Evolutionary conservation across 2,888 invertebrate species (phyloP), one percentile per base, ranked within the genome.

Genomic region (Matsumyia berberina): DNA sequence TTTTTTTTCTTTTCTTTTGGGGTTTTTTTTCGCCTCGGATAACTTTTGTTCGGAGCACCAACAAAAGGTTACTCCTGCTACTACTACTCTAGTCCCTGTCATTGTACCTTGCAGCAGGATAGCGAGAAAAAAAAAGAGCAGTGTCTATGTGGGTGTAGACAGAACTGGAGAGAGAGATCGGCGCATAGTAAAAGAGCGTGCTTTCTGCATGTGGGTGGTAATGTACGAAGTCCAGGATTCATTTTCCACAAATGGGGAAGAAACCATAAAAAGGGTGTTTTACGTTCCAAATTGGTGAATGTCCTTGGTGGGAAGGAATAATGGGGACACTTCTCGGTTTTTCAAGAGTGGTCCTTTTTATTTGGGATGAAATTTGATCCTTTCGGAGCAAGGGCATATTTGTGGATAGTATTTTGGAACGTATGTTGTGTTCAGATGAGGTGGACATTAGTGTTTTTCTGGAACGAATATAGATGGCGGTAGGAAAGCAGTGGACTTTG

Each of bases 61-160:
- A 73, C 73, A 78, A 83, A 83, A 83, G 78, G 79, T 78, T 83
- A 83, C 78, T 78, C 79, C 83, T 57, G 79, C 83, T 83, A 24
- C 78, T 58, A 64, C 73, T 69, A 78, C 73, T 78, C 73, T 69
- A 78, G 69, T 69, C 57, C 44, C 83, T 73, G 83, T 78, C 78
- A 83, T 78, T 83, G 78, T 83, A 73, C 78, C 46, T 69, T 69
- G 62, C 73, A 51, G 66, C 29, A 51, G 44, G 66, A 60, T 29
- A 29, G 70, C 33, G 42, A 66, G 33, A 64, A 46, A 79, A 51
- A 51, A 35, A 70, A 46, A 79, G 29, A 44, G n/a, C 17, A 57
- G 70, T 35, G 19, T 17, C 12, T 57, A 55, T 53, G 39, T 55
- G 55, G 69, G 69, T 55, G 69, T 67, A 31, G 58, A 19, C 2